A percentile compares a stretch with the other conserved stretches of the same genome.
phyloP scores from a whole-genome alignment of 2,113 vertebrate genomes.

The Rhabdornis inornatus region DNA sequence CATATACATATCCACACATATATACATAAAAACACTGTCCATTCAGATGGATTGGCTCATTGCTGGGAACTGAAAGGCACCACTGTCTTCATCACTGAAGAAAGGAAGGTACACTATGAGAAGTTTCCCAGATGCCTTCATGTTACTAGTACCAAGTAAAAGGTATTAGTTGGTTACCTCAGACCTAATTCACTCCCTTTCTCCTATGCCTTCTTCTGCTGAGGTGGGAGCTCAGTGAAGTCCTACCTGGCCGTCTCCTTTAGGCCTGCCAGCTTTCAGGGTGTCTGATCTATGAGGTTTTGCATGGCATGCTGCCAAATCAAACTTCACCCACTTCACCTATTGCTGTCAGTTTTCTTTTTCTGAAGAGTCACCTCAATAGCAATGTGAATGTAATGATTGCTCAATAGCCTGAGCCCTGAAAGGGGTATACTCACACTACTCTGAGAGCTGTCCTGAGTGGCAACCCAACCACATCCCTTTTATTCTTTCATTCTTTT shows the following conservation, averaged over 20 bases:
- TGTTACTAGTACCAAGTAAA: not conserved
- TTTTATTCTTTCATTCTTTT: not conserved
- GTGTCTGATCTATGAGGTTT: not conserved
- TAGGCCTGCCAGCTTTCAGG: not conserved
- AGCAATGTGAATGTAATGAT: not conserved
- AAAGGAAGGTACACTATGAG: not conserved
- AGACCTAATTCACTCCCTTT: not conserved
- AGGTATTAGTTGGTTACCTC: not conserved
- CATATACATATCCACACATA: too few relatives aligned
- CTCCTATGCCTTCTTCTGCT: not conserved
- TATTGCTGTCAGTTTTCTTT: fast-evolving
- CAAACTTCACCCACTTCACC: not conserved
- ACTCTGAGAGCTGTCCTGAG: not conserved
- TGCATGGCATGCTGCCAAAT: not conserved
- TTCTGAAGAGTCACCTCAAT: not conserved
- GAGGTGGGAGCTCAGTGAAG: not conserved
- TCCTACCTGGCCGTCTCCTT: not conserved
- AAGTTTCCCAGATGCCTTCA: not conserved
- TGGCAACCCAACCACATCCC: fast-evolving
- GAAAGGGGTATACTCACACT: not conserved
- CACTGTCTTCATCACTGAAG: not conserved
- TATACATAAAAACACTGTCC: not conserved
- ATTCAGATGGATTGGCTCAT: not conserved
- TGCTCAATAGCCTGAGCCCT: not conserved
- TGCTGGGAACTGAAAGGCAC: not conserved